Evolutionary conservation across 1,140 invertebrate genomes (phyloP), one percentile per base, ranked within the genome.

Genomic region (Lucilia cuprina): DNA sequence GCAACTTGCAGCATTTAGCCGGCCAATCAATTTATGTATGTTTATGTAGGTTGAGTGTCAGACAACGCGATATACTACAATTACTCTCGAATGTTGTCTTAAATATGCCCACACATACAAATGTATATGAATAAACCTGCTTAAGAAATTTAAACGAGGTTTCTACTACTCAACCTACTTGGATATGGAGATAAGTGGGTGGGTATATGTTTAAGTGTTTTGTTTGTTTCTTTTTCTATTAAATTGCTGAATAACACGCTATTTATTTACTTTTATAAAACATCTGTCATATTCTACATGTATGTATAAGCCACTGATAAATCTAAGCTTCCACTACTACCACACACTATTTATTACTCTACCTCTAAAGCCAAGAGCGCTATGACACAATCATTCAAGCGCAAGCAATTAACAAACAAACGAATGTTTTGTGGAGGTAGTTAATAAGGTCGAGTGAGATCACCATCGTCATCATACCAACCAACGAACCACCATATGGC

Each of bases 361-460:
- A 77, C 74, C 70, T 9, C 21, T 9, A 17, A 74, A 25, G 21
- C n/a, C 19, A 74, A 30, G 25, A 1, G 25, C 74, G 10, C 5
- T 77, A 70, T 70, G 65, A 70, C 65, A 70, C 74, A 77, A 41
- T 77, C 74, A 78, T 41, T 78, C 75, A 47, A 78, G 17, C 75
- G 34, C 25, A 78, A 80, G 41, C 77, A 80, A 49, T 80, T 80
- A 80, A 47, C n/a, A 80, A 21, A 25, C 65, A 70, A 70, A 70
- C 19, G 77, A 77, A 41, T 35, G 41, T 80, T 80, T 80, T 80
- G 77, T 49, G 77, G 77, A 80, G 77, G 77, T 80, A 49, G 77
- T 19, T 35, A 80, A 80, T 21, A 80, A 80, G 77, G 77, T 80
- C 77, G 77, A 49, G 41, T 80, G 77, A 80, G 77, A 80, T 80